These are phyloP conservation scores for Atlantisia rogersi DNA, from an alignment of 2,113 vertebrate species.

Conservation along the genomic window DNA sequence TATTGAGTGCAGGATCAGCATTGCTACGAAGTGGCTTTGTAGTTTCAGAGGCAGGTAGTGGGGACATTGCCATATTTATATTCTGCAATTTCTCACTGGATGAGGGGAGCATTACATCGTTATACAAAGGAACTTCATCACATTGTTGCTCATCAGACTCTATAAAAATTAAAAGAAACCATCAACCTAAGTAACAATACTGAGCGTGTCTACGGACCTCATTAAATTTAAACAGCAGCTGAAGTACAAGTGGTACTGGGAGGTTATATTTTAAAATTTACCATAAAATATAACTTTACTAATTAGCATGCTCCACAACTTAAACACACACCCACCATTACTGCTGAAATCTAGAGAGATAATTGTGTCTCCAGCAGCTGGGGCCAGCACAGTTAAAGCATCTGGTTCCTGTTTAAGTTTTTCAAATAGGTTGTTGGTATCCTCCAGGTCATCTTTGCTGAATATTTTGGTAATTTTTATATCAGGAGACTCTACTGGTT, in stretches of 20 bases:
- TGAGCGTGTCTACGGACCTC: slow-evolving; percentile 12
- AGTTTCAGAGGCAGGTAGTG: slow-evolving; percentile 84
- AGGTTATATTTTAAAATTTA: neutral
- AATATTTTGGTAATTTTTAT: slow-evolving; percentile 84
- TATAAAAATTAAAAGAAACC: slow-evolving; percentile 74
- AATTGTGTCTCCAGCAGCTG: slow-evolving; percentile 92
- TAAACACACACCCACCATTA: slow-evolving; percentile 81
- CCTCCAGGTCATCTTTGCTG: slow-evolving; percentile 74
- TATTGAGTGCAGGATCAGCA: slow-evolving; percentile 80
- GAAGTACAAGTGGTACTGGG: neutral
- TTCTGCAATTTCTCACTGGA: slow-evolving; percentile 84
- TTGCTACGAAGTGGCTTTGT: slow-evolving; percentile 82
- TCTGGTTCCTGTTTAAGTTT: slow-evolving; percentile 91
- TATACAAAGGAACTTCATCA: slow-evolving; percentile 92
- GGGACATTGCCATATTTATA: slow-evolving; percentile 88
- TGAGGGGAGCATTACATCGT: slow-evolving; percentile 95
- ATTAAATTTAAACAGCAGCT: slow-evolving; percentile 34
- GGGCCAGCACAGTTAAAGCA: slow-evolving; percentile 90
- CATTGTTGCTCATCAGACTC: slow-evolving; percentile 86
- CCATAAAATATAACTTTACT: neutral
- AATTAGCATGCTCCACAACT: neutral
- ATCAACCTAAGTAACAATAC: slow-evolving; percentile 60
- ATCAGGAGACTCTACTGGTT: slow-evolving; percentile 79
- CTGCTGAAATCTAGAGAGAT: slow-evolving; percentile 90
- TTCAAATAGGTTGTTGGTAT: slow-evolving; percentile 85